Conservation (phyloP, 2,888 invertebrate species). For the Eristalis intricaria region DNA sequence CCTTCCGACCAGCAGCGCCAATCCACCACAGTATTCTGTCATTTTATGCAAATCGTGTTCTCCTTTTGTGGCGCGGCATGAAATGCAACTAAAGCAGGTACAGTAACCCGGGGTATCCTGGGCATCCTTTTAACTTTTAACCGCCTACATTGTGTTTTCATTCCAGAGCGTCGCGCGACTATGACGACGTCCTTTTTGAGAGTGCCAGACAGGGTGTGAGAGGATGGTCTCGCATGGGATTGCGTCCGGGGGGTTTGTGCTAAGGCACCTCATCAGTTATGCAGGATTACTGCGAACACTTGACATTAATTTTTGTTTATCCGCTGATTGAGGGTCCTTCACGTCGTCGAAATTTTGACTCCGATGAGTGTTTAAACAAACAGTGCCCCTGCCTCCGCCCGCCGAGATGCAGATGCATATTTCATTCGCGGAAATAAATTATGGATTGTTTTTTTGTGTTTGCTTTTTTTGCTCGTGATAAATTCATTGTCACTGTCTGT, state of each 20-base stretch:
- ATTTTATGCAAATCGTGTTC: slow-evolving; percentile 52
- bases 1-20: background rate
- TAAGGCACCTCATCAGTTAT: slow-evolving; percentile 52
- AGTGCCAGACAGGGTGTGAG: background rate
- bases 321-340: slow-evolving; percentile 32
- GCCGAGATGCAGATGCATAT: background rate
- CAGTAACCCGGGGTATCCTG: background rate
- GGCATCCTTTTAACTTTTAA: slow-evolving; percentile 43
- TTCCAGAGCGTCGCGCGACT: background rate
- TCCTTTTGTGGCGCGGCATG: slow-evolving; percentile 18
- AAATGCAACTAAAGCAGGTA: slow-evolving; percentile 55
- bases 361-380: background rate
- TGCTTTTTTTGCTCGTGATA: background rate
- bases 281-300: slow-evolving; percentile 57
- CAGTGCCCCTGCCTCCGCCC: background rate
- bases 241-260: background rate
- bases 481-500: background rate
- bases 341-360: background rate
- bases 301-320: slow-evolving; percentile 57
- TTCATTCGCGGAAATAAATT: background rate
- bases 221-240: background rate
- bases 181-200: background rate
- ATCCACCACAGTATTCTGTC: background rate
- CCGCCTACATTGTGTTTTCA: slow-evolving; percentile 42
- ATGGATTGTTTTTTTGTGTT: background rate